Percentiles rank a stretch among this genome's conserved stretches.
These are phyloP conservation scores for Dipodomys merriami DNA, from an alignment of 2,113 vertebrate species.

Conservation along the genomic window DNA sequence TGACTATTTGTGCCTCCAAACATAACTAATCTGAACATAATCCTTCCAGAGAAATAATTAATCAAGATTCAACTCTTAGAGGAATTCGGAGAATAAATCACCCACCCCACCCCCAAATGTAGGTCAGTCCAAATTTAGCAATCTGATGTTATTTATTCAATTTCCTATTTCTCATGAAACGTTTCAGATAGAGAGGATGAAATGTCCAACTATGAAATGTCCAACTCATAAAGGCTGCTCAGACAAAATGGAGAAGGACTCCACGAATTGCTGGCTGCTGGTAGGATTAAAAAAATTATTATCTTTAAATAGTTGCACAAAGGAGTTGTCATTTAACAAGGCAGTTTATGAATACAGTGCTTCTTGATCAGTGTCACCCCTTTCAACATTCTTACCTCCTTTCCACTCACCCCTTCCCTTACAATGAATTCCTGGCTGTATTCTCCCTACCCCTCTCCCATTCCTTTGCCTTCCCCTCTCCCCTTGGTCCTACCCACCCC, in stretches of 20 bases:
- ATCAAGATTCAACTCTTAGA: constrained; percentile 32
- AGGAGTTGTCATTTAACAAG: too few relatives aligned
- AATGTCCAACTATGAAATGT: neutral
- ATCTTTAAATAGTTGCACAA: too few relatives aligned
- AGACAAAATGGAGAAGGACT: neutral
- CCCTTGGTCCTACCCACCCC: too few relatives aligned
- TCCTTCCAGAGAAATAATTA: constrained; percentile 60
- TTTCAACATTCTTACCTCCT: too few relatives aligned
- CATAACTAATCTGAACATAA: constrained; percentile 24
- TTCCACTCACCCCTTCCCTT: too few relatives aligned
- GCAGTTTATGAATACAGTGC: too few relatives aligned
- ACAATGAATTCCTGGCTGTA: too few relatives aligned
- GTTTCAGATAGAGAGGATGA: neutral
- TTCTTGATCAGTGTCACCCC: too few relatives aligned
- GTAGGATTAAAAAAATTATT: neutral
- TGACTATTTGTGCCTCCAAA: constrained; percentile 10
- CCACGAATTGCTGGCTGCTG: neutral
- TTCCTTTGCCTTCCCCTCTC: too few relatives aligned
- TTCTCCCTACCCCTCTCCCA: too few relatives aligned
- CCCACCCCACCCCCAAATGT: neutral
- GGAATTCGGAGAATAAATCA: constrained; percentile 28
- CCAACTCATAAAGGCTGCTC: neutral
- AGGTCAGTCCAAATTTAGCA: constrained; percentile 52
- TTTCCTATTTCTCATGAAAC: constrained; percentile 45
- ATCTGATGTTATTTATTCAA: constrained; percentile 39